Base-by-base conservation (phyloP, 2,888 invertebrate genomes). In the Pseudanteris insignis region DNA sequence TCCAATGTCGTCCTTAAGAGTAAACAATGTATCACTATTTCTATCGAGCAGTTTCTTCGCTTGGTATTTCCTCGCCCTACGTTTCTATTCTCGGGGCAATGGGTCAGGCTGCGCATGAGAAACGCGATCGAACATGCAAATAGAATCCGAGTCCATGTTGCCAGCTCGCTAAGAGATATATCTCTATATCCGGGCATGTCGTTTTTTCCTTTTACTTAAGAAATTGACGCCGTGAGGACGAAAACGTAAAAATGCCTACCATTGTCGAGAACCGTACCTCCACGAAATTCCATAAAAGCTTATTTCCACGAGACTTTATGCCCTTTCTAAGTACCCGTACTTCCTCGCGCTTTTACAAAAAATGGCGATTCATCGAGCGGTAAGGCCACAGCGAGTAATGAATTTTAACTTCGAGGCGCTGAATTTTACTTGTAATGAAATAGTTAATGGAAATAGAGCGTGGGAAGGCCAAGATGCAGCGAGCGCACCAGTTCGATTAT, bases 1-100 rank as follows among this genome's bases (percentile, higher is more conserved):
- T n/a, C n/a, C n/a, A n/a, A n/a, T n/a, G n/a, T n/a, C n/a, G n/a
- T n/a, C n/a, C n/a, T n/a, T n/a, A n/a, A n/a, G n/a, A n/a, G n/a
- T n/a, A n/a, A n/a, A n/a, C n/a, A n/a, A n/a, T n/a, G n/a, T n/a
- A n/a, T n/a, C n/a, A n/a, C n/a, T 18, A 10, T 28, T 25, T n/a
- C n/a, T n/a, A n/a, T n/a, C n/a, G n/a, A n/a, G n/a, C n/a, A n/a
- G n/a, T n/a, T n/a, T n/a, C n/a, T n/a, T n/a, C n/a, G n/a, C n/a
- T 34, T 6, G 10, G 30, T 8, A 12, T 30, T 58, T 40, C 18
- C 26, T 10, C 33, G 13, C 26, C 11, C 28, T 14, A 21, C 37
- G 11, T 38, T 61, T 43, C 54, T 51, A 59, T 36, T 55, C 61
- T 55, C 55, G 36, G 55, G 46, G 51, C 61, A 51, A 61, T 61